Conservation (phyloP, 2,113 vertebrate genomes). For the Sarotherodon lohbergeri region DNA sequence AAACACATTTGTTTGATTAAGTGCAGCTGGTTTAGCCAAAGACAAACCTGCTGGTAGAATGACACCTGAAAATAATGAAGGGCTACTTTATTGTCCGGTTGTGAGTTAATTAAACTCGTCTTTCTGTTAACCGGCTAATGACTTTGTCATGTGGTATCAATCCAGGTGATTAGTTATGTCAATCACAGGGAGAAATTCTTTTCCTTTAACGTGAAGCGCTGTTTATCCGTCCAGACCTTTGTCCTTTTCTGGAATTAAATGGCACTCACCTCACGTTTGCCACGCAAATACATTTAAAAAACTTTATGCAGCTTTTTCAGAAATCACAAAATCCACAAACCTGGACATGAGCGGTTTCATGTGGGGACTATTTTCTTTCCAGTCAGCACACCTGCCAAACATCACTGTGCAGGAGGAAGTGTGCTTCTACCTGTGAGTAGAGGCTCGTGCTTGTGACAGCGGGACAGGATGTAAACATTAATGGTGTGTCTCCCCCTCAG, state of each 20-base stretch:
- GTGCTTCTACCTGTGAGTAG: not conserved
- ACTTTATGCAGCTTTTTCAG: not conserved
- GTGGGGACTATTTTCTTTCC: not conserved
- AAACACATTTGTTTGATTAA: slow-evolving; percentile 10
- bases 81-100: not conserved
- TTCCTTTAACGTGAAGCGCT: not conserved
- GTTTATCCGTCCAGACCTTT: not conserved
- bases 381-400: not conserved
- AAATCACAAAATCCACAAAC: not conserved
- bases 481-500: not conserved
- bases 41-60: not conserved
- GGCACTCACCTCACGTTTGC: not conserved
- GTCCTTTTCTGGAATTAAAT: not conserved
- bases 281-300: not conserved
- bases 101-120: slow-evolving; percentile 30
- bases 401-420: not conserved
- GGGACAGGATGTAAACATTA: not conserved
- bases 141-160: slow-evolving; percentile 11
- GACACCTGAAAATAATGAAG: not conserved
- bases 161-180: not conserved
- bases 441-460: not conserved
- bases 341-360: not conserved
- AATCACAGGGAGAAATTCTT: not conserved
- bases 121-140: slow-evolving; percentile 6
- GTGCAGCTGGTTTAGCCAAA: not conserved